Base-by-base conservation (phyloP, 2,888 invertebrate species). In the Drosophila niveifrons region DNA sequence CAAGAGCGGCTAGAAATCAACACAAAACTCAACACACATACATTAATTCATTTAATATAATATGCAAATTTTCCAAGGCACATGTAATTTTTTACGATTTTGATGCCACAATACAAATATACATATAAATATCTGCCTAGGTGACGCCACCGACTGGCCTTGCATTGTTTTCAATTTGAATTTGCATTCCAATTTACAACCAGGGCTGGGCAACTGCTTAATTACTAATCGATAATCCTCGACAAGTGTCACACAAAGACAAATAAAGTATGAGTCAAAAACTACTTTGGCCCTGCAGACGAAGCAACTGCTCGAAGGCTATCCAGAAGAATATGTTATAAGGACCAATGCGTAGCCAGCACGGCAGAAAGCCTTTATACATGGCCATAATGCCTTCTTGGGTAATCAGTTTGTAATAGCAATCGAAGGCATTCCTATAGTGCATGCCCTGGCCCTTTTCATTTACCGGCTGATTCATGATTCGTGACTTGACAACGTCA, bases 31-130 rank as follows among this genome's bases (percentile, higher is more conserved):
- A n/a, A 59, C 13, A 36, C 13, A 50, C 36, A 36, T n/a, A 36
- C 36, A 65, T 83, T 69, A 66, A 66, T 76, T 82, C 58, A 62
- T 63, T 80, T 66, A 82, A 82, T 80, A 71, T 69, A 82, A 64
- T 67, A 86, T 86, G 77, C 58, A 64, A 83, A 81, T 86, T 64
- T 57, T 29, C 11, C 31, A 51, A 50, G 29, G 17, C 67, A 36
- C 36, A 52, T 56, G 58, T 68, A 78, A 73, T 64, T 67, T 57
- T 61, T 63, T 57, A 69, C 59, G 53, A 71, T 36, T 52, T 66
- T 34, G 46, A 68, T 28, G 64, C 41, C 1, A 23, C 41, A 50
- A 53, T 28, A 62, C 28, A 46, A 47, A 55, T 31, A 36, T 11
- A 3, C 11, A 34, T 11, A n/a, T n/a, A n/a, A n/a, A n/a, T 23